Percentiles rank a stretch among this genome's conserved stretches.
These are phyloP conservation scores for Remorina albescens DNA, from an alignment of 2,797 vertebrate species.

Conservation along the genomic window DNA sequence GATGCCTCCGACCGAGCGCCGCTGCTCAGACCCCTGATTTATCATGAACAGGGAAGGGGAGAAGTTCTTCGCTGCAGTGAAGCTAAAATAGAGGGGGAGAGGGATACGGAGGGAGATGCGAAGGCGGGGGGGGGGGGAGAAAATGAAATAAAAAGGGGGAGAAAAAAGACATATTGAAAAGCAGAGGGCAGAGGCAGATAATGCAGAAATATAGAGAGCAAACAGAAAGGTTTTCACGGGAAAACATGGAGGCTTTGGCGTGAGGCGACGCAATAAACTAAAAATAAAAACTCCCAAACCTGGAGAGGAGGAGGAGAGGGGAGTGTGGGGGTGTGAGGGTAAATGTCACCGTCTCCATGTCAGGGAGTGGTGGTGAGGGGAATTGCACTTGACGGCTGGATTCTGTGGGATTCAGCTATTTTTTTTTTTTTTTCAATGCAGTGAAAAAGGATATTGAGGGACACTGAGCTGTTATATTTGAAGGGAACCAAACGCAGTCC, in stretches of 20 bases:
- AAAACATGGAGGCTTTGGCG: constrained; percentile 82
- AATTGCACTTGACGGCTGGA: constrained; percentile 79
- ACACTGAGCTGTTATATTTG: constrained; percentile 45
- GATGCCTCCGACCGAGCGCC: constrained; percentile 87
- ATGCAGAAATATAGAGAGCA: constrained; percentile 92
- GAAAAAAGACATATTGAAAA: constrained; percentile 81
- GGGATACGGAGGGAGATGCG: constrained; percentile 49
- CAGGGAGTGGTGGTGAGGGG: constrained; percentile 68
- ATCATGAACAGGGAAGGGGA: constrained; percentile 81
- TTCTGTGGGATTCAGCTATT: constrained; percentile 81
- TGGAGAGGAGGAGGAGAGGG: constrained; percentile 62
- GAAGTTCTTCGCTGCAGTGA: constrained; percentile 85
- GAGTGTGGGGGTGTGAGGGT: constrained; percentile 64
- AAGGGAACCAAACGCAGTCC: constrained; percentile 52
- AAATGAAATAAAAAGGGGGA: constrained; percentile 78
- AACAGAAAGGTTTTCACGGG: constrained; percentile 91
- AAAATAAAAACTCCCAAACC: constrained; percentile 81
- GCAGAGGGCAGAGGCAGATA: constrained; percentile 87
- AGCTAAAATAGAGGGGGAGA: constrained; percentile 65
- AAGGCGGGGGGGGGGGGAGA: constrained; percentile 68
- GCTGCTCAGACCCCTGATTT: constrained; percentile 89
- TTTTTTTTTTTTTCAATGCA: constrained; percentile 44
- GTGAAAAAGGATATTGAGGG: constrained; percentile 41
- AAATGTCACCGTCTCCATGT: constrained; percentile 79
- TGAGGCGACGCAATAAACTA: constrained; percentile 82